A percentile compares a stretch with the other conserved stretches of the same genome.
Evolutionary conservation across 64 coral and sea anemone genomes (phyloP).

Genomic region (Montipora cactus): DNA sequence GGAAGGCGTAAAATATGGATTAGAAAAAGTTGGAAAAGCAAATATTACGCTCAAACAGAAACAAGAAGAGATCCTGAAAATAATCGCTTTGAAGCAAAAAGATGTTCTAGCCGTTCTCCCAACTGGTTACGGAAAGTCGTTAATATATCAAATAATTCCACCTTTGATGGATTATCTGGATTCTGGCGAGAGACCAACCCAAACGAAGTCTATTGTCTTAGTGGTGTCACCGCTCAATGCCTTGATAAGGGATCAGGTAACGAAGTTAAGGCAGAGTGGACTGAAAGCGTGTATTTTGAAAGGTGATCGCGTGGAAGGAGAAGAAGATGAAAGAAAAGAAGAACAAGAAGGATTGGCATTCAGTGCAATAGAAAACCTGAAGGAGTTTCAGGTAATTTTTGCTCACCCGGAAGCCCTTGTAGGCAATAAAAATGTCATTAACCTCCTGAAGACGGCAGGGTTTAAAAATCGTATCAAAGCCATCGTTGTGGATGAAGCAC

Average conservation of each 20-base stretch:
- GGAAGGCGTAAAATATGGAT: conserved; percentile 4
- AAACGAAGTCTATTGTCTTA: background rate
- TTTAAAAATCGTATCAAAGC: background rate
- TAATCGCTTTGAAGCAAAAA: conserved; percentile 18
- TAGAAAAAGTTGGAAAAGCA: conserved; percentile 12
- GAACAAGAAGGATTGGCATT: too few relatives aligned
- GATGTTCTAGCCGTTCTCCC: conserved; percentile 45
- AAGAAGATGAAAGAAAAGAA: background rate
- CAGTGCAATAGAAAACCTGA: background rate
- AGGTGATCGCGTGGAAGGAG: conserved; percentile 29
- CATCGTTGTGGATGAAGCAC: conserved; percentile 42
- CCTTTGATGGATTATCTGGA: background rate
- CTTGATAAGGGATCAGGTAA: conserved; percentile 49
- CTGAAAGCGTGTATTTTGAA: conserved; percentile 49
- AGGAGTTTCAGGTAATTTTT: background rate
- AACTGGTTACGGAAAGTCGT: conserved; percentile 49
- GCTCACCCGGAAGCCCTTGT: conserved; percentile 21
- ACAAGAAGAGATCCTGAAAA: conserved; percentile 25
- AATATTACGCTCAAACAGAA: conserved; percentile 13
- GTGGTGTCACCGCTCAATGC: conserved; percentile 48
- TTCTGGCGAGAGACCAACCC: background rate
- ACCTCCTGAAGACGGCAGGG: conserved; percentile 16
- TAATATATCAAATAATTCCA: background rate
- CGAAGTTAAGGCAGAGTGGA: conserved; percentile 7
- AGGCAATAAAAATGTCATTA: conserved; percentile 24